Conservation (phyloP, 1,140 invertebrate species). For the Drosophila athabasca region DNA sequence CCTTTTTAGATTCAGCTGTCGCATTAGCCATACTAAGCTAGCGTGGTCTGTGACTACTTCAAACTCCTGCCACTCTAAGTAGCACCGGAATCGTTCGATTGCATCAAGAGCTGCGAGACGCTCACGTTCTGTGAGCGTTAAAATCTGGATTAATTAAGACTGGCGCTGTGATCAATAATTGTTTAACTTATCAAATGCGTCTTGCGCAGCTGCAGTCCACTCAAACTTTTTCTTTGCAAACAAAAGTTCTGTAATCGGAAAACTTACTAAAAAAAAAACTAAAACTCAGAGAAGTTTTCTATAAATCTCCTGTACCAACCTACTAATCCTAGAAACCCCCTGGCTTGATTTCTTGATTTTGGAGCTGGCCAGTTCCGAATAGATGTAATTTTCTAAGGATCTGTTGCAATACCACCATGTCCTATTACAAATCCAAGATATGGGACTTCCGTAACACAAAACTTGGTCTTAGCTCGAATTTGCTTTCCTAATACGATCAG, state of each 20-base stretch:
- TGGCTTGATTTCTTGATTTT: constrained; percentile 31
- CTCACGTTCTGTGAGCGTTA: constrained; percentile 10
- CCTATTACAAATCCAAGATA: constrained; percentile 47
- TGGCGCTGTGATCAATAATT: not conserved
- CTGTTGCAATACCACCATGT: constrained; percentile 19
- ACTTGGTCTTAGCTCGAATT: constrained; percentile 7
- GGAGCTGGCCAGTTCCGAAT: constrained; percentile 31
- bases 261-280: not conserved
- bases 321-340: constrained; percentile 61
- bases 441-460: constrained; percentile 1
- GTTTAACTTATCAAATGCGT: constrained; percentile 16
- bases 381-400: constrained; percentile 28
- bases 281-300: constrained; percentile 60
- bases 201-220: not conserved
- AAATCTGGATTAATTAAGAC: constrained; percentile 20
- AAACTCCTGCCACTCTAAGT: constrained; percentile 21
- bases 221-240: not conserved
- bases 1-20: constrained; percentile 6
- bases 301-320: constrained; percentile 81
- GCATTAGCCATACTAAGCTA: constrained; percentile 13
- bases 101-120: constrained; percentile 13
- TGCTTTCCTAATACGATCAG: not conserved
- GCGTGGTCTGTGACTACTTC: constrained; percentile 16
- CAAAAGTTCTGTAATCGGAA: constrained; percentile 5
- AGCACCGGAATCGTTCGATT: constrained; percentile 18